Conservation (phyloP, 37 sponge, comb jelly and placozoan species). For the Hormiphora californensis region DNA sequence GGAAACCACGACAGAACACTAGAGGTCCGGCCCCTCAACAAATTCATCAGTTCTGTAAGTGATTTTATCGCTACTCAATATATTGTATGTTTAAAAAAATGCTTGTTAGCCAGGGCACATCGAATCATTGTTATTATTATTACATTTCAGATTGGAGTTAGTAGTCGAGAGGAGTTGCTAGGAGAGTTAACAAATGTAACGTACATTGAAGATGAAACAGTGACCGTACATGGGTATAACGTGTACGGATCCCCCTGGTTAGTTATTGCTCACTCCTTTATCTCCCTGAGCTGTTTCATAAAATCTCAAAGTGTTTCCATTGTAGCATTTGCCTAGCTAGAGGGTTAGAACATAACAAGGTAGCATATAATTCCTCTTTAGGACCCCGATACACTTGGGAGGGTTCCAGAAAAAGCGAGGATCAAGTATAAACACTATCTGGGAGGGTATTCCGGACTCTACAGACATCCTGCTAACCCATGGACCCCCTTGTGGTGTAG, state of each 20-base stretch:
- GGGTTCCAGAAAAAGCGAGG: slow-evolving; percentile 28
- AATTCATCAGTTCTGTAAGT: background rate
- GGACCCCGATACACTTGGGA: slow-evolving; percentile 6
- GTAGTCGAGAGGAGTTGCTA: background rate
- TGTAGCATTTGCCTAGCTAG: no score
- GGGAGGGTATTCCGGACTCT: slow-evolving; percentile 52
- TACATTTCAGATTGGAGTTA: background rate
- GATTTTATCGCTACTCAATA: no score
- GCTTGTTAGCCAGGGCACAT: background rate
- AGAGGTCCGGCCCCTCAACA: background rate
- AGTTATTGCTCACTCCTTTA: no score
- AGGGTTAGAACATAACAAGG: no score
- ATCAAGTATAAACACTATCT: background rate
- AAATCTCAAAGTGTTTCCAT: no score
- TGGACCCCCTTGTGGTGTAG: slow-evolving; percentile 66
- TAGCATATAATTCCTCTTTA: no score
- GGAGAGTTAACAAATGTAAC: slow-evolving; percentile 4
- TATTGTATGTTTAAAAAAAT: background rate
- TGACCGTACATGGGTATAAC: background rate
- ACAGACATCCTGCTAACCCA: slow-evolving; percentile 69
- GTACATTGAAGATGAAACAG: slow-evolving; percentile 16
- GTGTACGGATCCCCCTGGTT: slow-evolving; percentile 20
- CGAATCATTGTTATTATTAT: background rate
- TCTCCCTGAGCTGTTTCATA: no score
- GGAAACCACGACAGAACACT: slow-evolving; percentile 10